Base-by-base conservation (phyloP, 2,797 vertebrate genomes). In the Rhinichthys osculus region DNA sequence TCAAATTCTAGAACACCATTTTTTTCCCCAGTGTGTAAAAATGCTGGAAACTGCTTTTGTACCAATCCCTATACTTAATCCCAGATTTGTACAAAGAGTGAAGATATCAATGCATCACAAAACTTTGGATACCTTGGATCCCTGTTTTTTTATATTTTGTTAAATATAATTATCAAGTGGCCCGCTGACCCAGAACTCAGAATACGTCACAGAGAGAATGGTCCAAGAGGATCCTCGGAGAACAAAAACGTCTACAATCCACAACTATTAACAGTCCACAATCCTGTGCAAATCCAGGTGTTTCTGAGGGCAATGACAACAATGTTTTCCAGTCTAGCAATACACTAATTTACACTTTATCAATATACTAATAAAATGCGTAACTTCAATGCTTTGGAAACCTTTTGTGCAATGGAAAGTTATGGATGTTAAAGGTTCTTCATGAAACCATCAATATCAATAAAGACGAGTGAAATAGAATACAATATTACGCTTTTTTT, bases 151-250 rank as follows among this genome's bases (percentile, higher is more conserved):
- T 33, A 69, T 5, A 69, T 69, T 13, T 38, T 38, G 33, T 21
- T 7, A 69, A 38, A 69, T 2, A 27, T 62, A n/a, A 62, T n/a
- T 0, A 27, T 30, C 11, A 64, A 64, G n/a, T 27, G 4, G 85
- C 78, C 47, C 62, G 64, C 69, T 85, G 88, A 88, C 82, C 87
- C 85, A 85, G 79, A 92, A 87, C 52, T 27, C n/a, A 82, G 76
- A 69, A 52, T 30, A 83, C 83, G 84, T 86, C 50, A 83, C 82
- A 69, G 57, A 84, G 67, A 62, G 40, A 86, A 54, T 74, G 59
- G 78, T 27, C 59, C 30, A 69, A 78, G n/a, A 44, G 38, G 57
- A 78, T 40, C 13, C 52, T 52, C 21, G 33, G 17, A 67, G 62
- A 79, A 85, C 79, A 85, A 57, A 77, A 52, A 76, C 10, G 10